Evolutionary conservation across 2,888 invertebrate species (phyloP).

Genomic region (Dynastes tityus): DNA sequence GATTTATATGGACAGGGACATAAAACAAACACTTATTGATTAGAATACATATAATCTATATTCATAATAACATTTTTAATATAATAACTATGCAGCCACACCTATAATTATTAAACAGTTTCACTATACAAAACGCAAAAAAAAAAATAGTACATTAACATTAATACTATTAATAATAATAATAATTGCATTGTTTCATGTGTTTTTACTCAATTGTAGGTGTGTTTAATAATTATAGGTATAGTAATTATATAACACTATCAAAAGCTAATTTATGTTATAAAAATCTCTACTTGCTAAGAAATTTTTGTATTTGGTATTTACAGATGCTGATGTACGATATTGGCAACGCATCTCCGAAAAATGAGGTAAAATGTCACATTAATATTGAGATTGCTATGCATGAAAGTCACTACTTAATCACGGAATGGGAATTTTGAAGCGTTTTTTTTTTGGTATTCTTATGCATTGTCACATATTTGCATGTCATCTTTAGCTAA

Average conservation of each 20-base stretch:
- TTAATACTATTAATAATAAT: no score
- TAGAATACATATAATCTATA: not conserved
- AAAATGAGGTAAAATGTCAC: conserved; percentile 38
- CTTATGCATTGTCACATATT: not conserved
- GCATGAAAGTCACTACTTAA: not conserved
- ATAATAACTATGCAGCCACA: conserved; percentile 9
- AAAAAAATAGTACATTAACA: no score
- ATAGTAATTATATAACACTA: no score
- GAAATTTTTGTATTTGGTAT: conserved; percentile 41
- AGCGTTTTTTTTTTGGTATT: no score
- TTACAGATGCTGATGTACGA: conserved; percentile 24
- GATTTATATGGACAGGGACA: no score
- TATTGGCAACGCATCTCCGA: conserved; percentile 7
- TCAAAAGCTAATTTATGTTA: not conserved
- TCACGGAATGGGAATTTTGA: no score
- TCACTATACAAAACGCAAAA: no score
- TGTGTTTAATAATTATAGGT: no score
- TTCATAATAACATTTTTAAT: not conserved
- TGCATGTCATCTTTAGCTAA: not conserved
- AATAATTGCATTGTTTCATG: no score
- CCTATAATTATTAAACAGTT: no score
- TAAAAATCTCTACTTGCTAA: conserved; percentile 7
- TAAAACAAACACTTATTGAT: not conserved
- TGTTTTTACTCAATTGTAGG: no score
- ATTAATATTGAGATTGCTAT: not conserved